Evolutionary conservation across 2,888 invertebrate species (phyloP).

Genomic region (Stenodera caucasica): DNA sequence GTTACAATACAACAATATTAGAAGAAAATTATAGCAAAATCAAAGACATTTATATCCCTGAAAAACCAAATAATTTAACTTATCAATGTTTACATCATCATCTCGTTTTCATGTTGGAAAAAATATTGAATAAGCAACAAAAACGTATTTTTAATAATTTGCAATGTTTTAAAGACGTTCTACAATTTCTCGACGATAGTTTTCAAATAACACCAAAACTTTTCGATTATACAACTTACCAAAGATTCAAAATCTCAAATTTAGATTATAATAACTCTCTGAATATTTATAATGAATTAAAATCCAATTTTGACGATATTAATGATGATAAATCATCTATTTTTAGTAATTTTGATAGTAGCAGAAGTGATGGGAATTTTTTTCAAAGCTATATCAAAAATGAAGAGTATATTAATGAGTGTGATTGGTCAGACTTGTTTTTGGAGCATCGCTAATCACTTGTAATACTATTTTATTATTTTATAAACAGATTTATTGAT

Average conservation of each 20-base stretch:
- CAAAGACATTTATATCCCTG: conserved; percentile 43
- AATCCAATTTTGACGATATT: conserved; percentile 24
- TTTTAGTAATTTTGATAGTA: conserved; percentile 33
- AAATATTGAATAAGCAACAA: conserved; percentile 70
- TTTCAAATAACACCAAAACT: conserved; percentile 57
- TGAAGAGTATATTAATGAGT: conserved; percentile 37
- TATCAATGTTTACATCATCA: conserved; percentile 95
- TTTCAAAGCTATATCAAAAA: conserved; percentile 33
- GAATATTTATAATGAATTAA: conserved; percentile 39
- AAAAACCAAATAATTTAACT: conserved; percentile 63
- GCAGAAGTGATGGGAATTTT: conserved; percentile 45
- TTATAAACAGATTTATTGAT: no score
- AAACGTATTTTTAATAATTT: conserved; percentile 79
- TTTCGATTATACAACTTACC: conserved; percentile 42
- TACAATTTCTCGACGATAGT: conserved; percentile 68
- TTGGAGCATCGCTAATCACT: conserved; percentile 43
- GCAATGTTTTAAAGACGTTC: conserved; percentile 67
- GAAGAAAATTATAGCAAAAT: not conserved
- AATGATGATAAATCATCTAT: conserved; percentile 18
- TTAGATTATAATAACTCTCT: conserved; percentile 41
- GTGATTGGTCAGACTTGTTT: conserved; percentile 47
- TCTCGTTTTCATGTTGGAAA: conserved; percentile 93
- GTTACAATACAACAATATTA: conserved; percentile 57
- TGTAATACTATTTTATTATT: no score
- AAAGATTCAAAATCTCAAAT: conserved; percentile 32